Base-by-base conservation (phyloP, 2,888 invertebrate species). In the Mimumesa dahlbomi region DNA sequence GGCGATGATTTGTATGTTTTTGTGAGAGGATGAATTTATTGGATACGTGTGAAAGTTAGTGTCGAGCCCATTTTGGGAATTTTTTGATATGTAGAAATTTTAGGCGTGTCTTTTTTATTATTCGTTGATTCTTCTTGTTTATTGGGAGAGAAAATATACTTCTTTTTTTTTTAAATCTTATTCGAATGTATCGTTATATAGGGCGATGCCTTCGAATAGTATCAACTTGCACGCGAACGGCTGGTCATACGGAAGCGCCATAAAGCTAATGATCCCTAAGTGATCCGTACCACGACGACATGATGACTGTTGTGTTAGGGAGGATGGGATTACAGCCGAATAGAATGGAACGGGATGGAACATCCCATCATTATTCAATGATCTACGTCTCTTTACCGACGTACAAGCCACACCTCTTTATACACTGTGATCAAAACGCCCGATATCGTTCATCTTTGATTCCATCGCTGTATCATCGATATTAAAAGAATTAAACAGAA, bases 351-450 rank as follows among this genome's bases (percentile, higher is more conserved):
- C 69, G 79, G 72, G 83, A 85, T 79, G 85, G 81, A 75, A 85
- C 86, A 85, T 86, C 86, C 86, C 80, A 85, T 85, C 84, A 86
- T 86, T 86, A 86, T 86, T 79, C 86, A 86, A 86, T 86, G 85
- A 86, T 85, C 79, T 67, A 70, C 77, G 73, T 82, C 78, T 82
- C 80, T 84, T 83, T 82, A 79, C 77, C 72, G 77, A 75, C 79
- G 56, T 36, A 64, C 59, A 66, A 52, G 57, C 77, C 70, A 79
- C 73, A 79, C 68, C 75, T 79, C 73, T 63, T 19, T 36, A 46
- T 43, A 7, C 7, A 25, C 7, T 25, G 25, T 7, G 25, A 25
- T 45, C 49, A 40, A 43, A 45, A 54, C 42, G 52, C 54, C 40
- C 31, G 42, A 5, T 1, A 18, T 18, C 22, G 6, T 57, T 36